Percentiles rank a stretch among this genome's conserved stretches.
These are phyloP conservation scores for Seira ritae DNA, from an alignment of 2,888 invertebrate species.

Conservation along the genomic window DNA sequence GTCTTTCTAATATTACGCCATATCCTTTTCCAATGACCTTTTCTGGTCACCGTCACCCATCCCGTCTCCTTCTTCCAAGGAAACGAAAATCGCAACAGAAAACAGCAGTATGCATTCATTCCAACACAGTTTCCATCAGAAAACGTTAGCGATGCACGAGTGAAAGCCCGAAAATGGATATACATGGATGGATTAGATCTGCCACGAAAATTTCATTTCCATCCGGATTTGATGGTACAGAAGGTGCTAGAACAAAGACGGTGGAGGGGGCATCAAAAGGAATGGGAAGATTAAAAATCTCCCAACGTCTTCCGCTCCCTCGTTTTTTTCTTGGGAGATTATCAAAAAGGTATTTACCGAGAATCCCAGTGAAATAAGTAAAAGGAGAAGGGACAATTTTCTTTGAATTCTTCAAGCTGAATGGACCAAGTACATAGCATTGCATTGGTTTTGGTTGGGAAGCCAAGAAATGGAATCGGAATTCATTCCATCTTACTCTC, in stretches of 20 bases:
- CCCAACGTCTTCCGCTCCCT: conserved; percentile 6
- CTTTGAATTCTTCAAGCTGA: background rate
- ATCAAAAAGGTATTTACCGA: conserved; percentile 41
- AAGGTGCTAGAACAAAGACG: background rate
- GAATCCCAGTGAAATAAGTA: background rate
- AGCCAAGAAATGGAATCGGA: background rate
- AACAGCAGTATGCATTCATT: background rate
- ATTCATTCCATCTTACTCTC: background rate
- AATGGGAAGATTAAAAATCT: conserved; percentile 47
- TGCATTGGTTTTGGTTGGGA: no score
- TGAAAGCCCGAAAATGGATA: background rate
- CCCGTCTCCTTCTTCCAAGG: no score
- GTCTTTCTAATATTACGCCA: background rate
- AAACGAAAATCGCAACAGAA: background rate
- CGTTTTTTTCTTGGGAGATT: conserved; percentile 23
- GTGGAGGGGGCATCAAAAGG: background rate
- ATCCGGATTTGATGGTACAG: background rate
- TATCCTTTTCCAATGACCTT: background rate
- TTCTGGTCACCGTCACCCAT: conserved; percentile 16
- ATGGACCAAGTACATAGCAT: no score
- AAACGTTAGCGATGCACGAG: background rate
- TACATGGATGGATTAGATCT: background rate
- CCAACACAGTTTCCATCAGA: background rate
- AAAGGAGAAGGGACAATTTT: conserved; percentile 18
- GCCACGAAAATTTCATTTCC: background rate